Evolutionary conservation across 1,140 invertebrate genomes (phyloP), one percentile per base, ranked within the genome.

Genomic region (Mactra quadrangularis): DNA sequence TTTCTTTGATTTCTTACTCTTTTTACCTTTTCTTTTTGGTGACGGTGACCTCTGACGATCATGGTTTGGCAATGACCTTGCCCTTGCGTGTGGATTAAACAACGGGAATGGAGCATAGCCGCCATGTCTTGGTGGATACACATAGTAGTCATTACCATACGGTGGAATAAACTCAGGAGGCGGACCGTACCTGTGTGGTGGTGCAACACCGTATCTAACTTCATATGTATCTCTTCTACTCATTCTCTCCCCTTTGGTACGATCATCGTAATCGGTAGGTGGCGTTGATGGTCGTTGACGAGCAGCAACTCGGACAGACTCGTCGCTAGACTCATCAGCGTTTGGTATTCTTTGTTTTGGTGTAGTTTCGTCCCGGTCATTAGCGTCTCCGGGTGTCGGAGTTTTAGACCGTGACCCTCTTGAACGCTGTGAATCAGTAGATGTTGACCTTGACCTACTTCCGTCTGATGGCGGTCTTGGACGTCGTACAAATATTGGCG

Each of bases 181-280:
- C 27, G 70, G 70, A 31, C 35, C 57, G 29, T 76, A 45, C 1
- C 70, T 41, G 29, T 38, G 59, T n/a, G 70, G 27, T 22, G 57
- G 52, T 19, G 31, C 53, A 19, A 77, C 62, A 31, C 41, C 79
- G 55, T 82, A 84, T 22, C 79, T 74, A n/a, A 74, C 83, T 33
- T 89, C 87, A 71, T 88, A 87, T 38, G 87, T 79, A 33, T 90
- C 89, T 7, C 85, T 60, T 64, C 90, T 79, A 76, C 90, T 91
- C 52, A 87, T 57, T n/a, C 87, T 82, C 33, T 84, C 52, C 53
- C 55, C 76, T 62, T 64, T 81, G 27, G 52, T 38, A 15, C 41
- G 33, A 33, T 55, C 15, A 17, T 90, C 89, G 76, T 91, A 90
- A 70, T 91, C 90, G 11, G 85, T 86, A 6, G 90, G 89, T 17